These are phyloP conservation scores for Paradoxurus hermaphroditus DNA, from an alignment of 2,113 vertebrate species.

Conservation along the genomic window DNA sequence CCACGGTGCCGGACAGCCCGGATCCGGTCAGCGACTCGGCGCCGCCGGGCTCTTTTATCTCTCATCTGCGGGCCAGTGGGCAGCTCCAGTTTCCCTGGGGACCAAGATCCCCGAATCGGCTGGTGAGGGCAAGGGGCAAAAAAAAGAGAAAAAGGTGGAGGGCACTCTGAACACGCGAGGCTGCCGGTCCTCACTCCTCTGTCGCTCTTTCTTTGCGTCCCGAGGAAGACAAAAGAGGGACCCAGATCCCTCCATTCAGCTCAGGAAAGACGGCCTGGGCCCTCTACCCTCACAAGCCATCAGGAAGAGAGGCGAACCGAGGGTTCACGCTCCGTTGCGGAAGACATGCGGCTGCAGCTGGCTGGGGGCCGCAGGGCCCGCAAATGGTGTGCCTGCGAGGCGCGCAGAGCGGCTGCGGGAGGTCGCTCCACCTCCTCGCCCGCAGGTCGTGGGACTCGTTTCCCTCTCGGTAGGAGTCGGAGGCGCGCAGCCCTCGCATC, in stretches of 20 bases:
- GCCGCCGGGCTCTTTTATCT: neutral
- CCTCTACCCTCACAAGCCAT: neutral
- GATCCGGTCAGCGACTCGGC: slow-evolving; percentile 30
- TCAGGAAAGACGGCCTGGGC: too few relatives aligned
- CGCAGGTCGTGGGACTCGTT: accelerated
- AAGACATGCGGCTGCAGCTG: neutral
- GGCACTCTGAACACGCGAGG: accelerated
- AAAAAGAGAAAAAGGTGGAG: neutral
- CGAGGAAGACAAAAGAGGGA: neutral
- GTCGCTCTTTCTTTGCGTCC: neutral
- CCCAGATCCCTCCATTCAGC: neutral
- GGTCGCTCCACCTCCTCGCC: neutral
- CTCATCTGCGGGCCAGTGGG: neutral
- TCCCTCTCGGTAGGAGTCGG: neutral
- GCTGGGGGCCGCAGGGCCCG: neutral
- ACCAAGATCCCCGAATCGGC: neutral
- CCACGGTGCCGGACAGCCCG: neutral
- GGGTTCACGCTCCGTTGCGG: neutral
- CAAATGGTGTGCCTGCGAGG: neutral
- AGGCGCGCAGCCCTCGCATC: neutral
- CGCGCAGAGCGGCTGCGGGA: neutral
- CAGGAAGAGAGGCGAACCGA: neutral
- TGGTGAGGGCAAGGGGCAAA: neutral
- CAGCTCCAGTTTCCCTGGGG: slow-evolving; percentile 30
- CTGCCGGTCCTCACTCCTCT: neutral